Evolutionary conservation across 92 coral and sea anemone genomes (phyloP).

Genomic region (Heteractis magnifica): DNA sequence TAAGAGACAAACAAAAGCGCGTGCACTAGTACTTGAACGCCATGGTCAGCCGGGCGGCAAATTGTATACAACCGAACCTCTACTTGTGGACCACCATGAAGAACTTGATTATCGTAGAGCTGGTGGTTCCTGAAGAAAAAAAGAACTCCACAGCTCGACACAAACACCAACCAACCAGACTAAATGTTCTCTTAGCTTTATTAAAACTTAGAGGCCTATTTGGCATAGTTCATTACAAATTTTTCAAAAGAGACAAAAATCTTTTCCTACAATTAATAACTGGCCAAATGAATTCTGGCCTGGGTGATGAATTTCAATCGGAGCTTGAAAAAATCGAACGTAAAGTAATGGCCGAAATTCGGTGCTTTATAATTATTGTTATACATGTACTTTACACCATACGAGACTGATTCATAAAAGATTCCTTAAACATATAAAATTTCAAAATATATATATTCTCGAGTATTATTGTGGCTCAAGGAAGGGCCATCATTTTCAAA

Average conservation of each 20-base stretch:
- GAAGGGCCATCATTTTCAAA: constrained; percentile 53
- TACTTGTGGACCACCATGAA: constrained; percentile 7
- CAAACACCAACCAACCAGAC: constrained; percentile 38
- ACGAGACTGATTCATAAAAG: constrained; percentile 68
- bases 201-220: constrained; percentile 81
- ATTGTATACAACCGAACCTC: background rate
- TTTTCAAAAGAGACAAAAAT: constrained; percentile 63
- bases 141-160: constrained; percentile 28
- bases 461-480: constrained; percentile 56
- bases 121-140: constrained; percentile 8
- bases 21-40: constrained; percentile 2
- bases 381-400: constrained; percentile 62
- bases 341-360: constrained; percentile 26
- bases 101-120: background rate
- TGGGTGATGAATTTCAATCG: constrained; percentile 10
- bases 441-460: constrained; percentile 87
- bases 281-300: constrained; percentile 30
- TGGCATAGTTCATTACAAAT: constrained; percentile 86
- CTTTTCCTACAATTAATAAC: constrained; percentile 30
- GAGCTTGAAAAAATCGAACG: constrained; percentile 18
- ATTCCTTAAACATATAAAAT: constrained; percentile 81
- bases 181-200: constrained; percentile 62
- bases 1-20: background rate
- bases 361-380: constrained; percentile 46
- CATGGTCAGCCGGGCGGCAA: constrained; percentile 5